Percentiles rank a stretch among this genome's conserved stretches.
These are phyloP conservation scores for Pristionchus arcanus DNA, from an alignment of 2,888 invertebrate genomes.

Conservation along the genomic window DNA sequence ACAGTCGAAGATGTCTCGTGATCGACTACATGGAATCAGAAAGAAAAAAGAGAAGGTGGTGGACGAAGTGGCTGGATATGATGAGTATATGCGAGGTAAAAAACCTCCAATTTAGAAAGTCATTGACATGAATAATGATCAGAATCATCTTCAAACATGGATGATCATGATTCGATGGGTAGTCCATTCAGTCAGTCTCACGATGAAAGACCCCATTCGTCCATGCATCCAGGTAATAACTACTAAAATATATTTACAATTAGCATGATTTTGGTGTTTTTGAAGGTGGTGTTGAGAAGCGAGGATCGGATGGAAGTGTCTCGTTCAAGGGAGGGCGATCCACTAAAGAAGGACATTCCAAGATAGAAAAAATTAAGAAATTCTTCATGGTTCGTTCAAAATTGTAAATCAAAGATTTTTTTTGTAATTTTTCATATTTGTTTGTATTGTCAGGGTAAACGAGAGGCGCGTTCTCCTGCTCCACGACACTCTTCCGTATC, in stretches of 20 bases:
- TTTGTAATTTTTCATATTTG: background rate
- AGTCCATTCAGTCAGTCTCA: constrained; percentile 24
- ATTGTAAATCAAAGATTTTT: background rate
- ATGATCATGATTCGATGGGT: background rate
- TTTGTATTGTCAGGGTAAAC: constrained; percentile 1
- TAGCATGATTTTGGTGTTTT: background rate
- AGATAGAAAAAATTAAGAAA: constrained; percentile 29
- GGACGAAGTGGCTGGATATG: constrained; percentile 16
- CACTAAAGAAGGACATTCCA: constrained; percentile 41
- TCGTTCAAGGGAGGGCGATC: constrained; percentile 20
- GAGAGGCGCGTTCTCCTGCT: constrained; percentile 30
- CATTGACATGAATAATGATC: background rate
- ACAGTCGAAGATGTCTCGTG: constrained; percentile 38
- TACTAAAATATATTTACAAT: background rate
- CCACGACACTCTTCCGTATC: constrained; percentile 45
- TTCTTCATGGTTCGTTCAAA: constrained; percentile 6
- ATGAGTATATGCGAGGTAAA: constrained; percentile 25
- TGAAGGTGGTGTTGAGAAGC: background rate
- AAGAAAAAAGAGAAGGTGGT: constrained; percentile 41
- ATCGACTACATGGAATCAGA: constrained; percentile 26
- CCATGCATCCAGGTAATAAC: background rate
- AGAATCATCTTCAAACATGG: constrained; percentile 18
- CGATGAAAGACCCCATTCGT: background rate
- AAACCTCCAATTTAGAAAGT: background rate
- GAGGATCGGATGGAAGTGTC: constrained; percentile 30